Conservation (phyloP, 2,888 invertebrate species). For the Melanostoma mellinum region DNA sequence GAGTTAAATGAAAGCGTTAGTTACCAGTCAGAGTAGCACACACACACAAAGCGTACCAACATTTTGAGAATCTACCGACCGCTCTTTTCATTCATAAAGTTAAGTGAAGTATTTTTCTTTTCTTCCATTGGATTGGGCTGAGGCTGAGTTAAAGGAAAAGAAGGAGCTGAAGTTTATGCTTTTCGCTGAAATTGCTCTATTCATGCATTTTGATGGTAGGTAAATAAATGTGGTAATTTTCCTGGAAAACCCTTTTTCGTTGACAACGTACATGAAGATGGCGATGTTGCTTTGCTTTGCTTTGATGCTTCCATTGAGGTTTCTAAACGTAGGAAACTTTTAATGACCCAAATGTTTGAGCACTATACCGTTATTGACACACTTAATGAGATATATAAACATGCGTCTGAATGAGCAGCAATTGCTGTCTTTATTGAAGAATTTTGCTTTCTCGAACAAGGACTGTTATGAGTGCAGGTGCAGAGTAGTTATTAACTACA, state of each 20-base stretch:
- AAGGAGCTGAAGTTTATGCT: neutral
- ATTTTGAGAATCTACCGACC: slow-evolving; percentile 33
- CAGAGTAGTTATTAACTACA: too few species aligned
- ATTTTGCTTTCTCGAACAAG: too few species aligned
- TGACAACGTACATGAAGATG: neutral
- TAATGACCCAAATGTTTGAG: too few species aligned
- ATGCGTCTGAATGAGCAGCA: too few species aligned
- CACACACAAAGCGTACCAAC: slow-evolving; percentile 24
- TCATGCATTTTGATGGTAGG: neutral
- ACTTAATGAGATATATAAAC: too few species aligned
- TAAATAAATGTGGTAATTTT: slow-evolving; percentile 10
- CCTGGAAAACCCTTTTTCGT: neutral
- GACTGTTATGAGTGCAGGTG: too few species aligned
- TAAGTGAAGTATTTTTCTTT: slow-evolving; percentile 12
- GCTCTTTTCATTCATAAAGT: slow-evolving; percentile 35
- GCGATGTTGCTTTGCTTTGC: too few species aligned
- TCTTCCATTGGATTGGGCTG: too few species aligned
- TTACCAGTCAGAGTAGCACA: neutral
- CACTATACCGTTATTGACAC: too few species aligned
- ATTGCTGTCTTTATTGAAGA: too few species aligned
- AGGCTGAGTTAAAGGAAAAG: slow-evolving; percentile 9
- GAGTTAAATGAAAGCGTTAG: neutral
- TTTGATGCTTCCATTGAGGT: too few species aligned
- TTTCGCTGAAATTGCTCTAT: slow-evolving; percentile 1
- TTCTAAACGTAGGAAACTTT: too few species aligned